Conservation (phyloP, 2,888 invertebrate genomes). For the Tineola bisselliella region DNA sequence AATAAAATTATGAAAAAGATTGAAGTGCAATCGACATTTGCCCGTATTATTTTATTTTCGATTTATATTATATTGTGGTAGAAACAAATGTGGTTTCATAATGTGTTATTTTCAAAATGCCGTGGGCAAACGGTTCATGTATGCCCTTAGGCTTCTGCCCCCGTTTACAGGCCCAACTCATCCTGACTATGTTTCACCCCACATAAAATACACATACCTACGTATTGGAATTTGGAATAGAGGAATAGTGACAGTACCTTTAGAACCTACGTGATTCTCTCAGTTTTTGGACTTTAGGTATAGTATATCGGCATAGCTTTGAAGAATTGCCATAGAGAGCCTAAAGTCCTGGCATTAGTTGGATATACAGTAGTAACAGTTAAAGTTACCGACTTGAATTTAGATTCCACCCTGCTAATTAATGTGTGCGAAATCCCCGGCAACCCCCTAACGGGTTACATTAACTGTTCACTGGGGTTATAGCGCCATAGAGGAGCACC, state of each 20-base stretch:
- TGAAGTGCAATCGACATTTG: no score
- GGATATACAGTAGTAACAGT: neutral
- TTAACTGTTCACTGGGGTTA: constrained; percentile 38
- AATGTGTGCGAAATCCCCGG: constrained; percentile 57
- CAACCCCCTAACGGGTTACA: constrained; percentile 47
- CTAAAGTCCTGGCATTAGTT: neutral
- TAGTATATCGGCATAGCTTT: neutral
- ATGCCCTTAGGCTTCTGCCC: neutral
- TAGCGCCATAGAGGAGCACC: constrained; percentile 4
- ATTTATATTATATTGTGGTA: neutral
- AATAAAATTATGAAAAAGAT: no score
- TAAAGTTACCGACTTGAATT: constrained; percentile 24
- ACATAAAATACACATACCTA: neutral
- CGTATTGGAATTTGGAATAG: neutral
- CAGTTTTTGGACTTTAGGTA: no score
- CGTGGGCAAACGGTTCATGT: constrained; percentile 9
- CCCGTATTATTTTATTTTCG: no score
- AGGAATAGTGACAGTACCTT: neutral
- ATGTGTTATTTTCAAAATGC: constrained; percentile 10
- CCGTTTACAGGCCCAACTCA: neutral
- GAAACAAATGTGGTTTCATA: neutral
- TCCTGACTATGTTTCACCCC: neutral
- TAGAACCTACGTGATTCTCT: neutral
- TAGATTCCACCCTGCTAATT: constrained; percentile 62
- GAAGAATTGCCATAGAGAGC: neutral